phyloP scores from a whole-genome alignment of 2,113 vertebrate genomes.

The Columba janthina region DNA sequence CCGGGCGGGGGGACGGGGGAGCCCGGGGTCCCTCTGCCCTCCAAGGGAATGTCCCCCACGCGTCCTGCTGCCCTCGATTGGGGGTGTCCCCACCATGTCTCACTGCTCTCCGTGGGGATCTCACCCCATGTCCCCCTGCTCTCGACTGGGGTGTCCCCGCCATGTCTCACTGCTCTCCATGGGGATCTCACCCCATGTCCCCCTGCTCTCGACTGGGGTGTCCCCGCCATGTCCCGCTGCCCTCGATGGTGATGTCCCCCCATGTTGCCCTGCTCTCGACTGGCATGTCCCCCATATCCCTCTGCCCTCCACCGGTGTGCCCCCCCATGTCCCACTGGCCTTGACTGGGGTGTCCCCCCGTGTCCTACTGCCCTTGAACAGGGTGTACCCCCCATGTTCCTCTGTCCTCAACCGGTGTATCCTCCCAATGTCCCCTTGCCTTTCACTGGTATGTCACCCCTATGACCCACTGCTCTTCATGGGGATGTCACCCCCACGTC shows the following conservation, averaged over 20 bases:
- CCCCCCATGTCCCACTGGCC: neutral
- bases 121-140: neutral
- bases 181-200: too few relatives aligned
- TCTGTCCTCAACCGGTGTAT: too few relatives aligned
- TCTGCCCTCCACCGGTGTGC: neutral
- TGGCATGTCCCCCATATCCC: neutral
- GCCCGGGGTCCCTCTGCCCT: neutral
- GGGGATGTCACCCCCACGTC: too few relatives aligned
- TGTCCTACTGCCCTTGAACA: neutral
- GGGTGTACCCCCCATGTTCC: too few relatives aligned
- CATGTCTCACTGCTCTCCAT: neutral
- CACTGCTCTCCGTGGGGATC: neutral
- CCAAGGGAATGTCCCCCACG: too few relatives aligned
- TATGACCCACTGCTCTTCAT: too few relatives aligned
- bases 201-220: too few relatives aligned
- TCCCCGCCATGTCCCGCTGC: neutral
- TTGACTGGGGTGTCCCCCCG: too few relatives aligned
- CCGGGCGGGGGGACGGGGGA: too few relatives aligned
- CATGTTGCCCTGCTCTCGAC: too few relatives aligned
- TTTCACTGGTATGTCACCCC: too few relatives aligned
- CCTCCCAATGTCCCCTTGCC: too few relatives aligned
- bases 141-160: neutral
- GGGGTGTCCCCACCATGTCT: neutral
- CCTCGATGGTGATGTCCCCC: fast-evolving
- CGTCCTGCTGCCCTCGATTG: neutral